These are phyloP conservation scores for Rhynchotus rufescens DNA, from an alignment of 2,797 vertebrate genomes.

Conservation along the genomic window DNA sequence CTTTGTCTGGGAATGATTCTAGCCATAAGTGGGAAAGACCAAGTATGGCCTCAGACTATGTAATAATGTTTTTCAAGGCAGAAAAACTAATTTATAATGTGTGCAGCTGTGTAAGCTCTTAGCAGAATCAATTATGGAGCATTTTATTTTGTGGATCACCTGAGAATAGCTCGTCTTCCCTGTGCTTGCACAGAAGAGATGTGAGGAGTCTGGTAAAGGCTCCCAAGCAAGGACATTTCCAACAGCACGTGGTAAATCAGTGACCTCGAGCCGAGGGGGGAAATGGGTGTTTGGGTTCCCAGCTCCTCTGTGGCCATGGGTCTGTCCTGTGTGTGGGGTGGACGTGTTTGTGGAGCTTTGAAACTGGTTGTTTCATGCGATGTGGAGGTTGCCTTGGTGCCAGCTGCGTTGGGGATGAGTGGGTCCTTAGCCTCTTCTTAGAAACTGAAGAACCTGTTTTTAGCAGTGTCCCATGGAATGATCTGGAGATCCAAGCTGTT, in stretches of 20 bases:
- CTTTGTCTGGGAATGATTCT: constrained; percentile 12
- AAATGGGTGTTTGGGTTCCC: constrained; percentile 45
- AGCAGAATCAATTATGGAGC: constrained; percentile 55
- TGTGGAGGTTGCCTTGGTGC: not conserved
- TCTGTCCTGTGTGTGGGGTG: constrained; percentile 15
- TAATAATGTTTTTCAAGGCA: constrained; percentile 39
- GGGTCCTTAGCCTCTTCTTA: not conserved
- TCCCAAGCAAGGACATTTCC: constrained; percentile 44
- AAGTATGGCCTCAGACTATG: not conserved
- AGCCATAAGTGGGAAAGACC: not conserved
- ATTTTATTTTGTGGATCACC: constrained; percentile 59
- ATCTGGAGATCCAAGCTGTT: constrained; percentile 13
- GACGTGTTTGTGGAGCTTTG: not conserved
- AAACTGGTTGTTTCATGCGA: not conserved
- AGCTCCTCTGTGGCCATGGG: not conserved
- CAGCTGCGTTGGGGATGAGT: not conserved
- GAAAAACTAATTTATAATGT: constrained; percentile 60
- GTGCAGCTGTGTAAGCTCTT: constrained; percentile 52
- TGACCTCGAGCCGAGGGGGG: constrained; percentile 44
- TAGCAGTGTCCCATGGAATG: not conserved
- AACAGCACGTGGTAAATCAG: constrained; percentile 31
- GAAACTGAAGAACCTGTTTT: not conserved
- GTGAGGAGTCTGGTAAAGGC: constrained; percentile 38
- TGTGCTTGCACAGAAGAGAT: constrained; percentile 25
- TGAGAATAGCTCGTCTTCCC: constrained; percentile 43